Evolutionary conservation across 2,797 vertebrate species (phyloP).

Genomic region (Dryobates pubescens): DNA sequence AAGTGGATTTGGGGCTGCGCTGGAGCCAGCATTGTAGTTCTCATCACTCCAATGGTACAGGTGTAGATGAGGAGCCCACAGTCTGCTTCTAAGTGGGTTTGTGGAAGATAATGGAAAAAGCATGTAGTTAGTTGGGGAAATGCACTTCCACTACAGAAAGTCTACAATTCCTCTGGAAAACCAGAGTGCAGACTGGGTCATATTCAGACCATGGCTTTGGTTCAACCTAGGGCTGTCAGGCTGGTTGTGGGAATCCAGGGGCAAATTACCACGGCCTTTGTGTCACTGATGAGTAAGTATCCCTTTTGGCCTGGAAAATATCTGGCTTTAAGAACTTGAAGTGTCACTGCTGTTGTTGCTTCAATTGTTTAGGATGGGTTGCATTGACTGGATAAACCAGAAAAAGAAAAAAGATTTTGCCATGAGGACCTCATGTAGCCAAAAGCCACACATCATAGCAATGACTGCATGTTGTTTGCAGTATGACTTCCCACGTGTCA

Average conservation of each 20-base stretch:
- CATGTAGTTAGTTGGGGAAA: not conserved
- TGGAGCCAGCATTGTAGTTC: not conserved
- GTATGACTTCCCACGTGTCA: not conserved
- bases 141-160: not conserved
- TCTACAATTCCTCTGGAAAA: not conserved
- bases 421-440: not conserved
- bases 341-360: not conserved
- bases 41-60: not conserved
- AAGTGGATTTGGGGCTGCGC: not conserved
- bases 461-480: not conserved
- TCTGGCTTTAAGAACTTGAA: rapidly evolving
- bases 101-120: not conserved
- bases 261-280: not conserved
- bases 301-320: not conserved
- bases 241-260: not conserved
- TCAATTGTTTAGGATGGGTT: not conserved
- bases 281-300: not conserved
- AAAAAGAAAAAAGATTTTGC: not conserved
- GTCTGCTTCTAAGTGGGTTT: not conserved
- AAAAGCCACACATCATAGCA: not conserved
- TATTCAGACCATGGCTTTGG: not conserved
- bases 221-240: not conserved
- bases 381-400: not conserved
- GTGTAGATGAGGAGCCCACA: not conserved
- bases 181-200: not conserved